Evolutionary conservation across 1,140 invertebrate genomes (phyloP).

Genomic region (Aethina tumida): DNA sequence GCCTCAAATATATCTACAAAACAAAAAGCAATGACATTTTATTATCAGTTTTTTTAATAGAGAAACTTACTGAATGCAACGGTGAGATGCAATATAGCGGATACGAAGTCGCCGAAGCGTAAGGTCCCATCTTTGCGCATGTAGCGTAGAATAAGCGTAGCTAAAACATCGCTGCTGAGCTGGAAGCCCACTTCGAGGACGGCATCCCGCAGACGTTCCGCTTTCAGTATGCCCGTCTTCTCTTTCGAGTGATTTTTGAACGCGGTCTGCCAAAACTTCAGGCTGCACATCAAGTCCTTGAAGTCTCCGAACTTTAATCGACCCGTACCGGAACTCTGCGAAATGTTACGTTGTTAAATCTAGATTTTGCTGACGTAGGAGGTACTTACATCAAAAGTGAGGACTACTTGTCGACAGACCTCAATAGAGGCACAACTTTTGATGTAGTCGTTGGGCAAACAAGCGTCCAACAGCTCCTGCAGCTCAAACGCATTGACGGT

Average conservation of each 20-base stretch:
- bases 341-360: background rate
- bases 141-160: constrained; percentile 72
- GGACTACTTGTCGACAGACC: constrained; percentile 81
- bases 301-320: constrained; percentile 78
- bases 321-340: constrained; percentile 66
- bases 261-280: constrained; percentile 84
- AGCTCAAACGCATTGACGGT: constrained; percentile 88
- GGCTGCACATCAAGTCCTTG: constrained; percentile 84
- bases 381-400: constrained; percentile 71
- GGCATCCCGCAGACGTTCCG: constrained; percentile 76
- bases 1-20: constrained; percentile 66
- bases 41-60: constrained; percentile 1
- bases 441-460: constrained; percentile 90
- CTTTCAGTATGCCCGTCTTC: constrained; percentile 80
- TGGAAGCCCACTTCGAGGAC: constrained; percentile 80
- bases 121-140: constrained; percentile 90
- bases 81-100: constrained; percentile 77
- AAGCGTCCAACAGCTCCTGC: constrained; percentile 83
- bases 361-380: constrained; percentile 39
- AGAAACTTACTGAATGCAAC: constrained; percentile 70
- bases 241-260: constrained; percentile 87
- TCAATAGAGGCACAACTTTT: constrained; percentile 89
- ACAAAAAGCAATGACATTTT: constrained; percentile 15
- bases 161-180: constrained; percentile 71
- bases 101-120: constrained; percentile 88